Evolutionary conservation across 2,797 vertebrate species (phyloP).

Genomic region (Muscicapa comitata): DNA sequence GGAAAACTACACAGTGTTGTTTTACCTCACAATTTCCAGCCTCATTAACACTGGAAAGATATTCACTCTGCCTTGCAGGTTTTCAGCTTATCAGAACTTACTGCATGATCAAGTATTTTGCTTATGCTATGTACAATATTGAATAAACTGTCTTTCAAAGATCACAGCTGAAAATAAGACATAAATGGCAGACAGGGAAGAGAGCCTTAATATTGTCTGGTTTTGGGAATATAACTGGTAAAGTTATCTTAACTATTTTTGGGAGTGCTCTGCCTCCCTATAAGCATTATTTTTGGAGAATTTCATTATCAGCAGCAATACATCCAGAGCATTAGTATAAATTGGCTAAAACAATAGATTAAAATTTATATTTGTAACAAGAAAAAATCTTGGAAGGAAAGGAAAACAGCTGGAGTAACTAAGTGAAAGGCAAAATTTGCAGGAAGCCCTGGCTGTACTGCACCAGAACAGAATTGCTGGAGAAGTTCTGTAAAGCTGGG

Average conservation of each 20-base stretch:
- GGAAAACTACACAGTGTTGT: neutral
- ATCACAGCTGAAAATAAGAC: neutral
- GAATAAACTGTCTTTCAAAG: neutral
- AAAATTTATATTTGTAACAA: neutral
- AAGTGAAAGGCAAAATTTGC: neutral
- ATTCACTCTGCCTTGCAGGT: neutral
- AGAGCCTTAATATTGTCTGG: neutral
- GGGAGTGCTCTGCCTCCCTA: neutral
- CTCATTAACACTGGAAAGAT: neutral
- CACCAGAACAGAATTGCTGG: rapidly evolving
- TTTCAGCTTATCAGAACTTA: neutral
- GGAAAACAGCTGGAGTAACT: neutral
- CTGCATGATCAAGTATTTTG: neutral
- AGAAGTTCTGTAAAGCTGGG: neutral
- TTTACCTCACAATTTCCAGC: neutral
- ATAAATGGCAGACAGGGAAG: neutral
- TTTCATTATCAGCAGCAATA: neutral
- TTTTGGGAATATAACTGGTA: neutral
- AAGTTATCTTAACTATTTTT: neutral
- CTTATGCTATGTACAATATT: neutral
- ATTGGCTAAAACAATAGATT: neutral
- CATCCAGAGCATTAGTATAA: neutral
- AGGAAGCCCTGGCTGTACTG: neutral
- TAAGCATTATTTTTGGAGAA: neutral
- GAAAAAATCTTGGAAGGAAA: neutral